A percentile compares a stretch with the other conserved stretches of the same genome.
These are phyloP conservation scores for Drosophila ficusphila DNA, from an alignment of 1,140 invertebrate species.

Conservation along the genomic window DNA sequence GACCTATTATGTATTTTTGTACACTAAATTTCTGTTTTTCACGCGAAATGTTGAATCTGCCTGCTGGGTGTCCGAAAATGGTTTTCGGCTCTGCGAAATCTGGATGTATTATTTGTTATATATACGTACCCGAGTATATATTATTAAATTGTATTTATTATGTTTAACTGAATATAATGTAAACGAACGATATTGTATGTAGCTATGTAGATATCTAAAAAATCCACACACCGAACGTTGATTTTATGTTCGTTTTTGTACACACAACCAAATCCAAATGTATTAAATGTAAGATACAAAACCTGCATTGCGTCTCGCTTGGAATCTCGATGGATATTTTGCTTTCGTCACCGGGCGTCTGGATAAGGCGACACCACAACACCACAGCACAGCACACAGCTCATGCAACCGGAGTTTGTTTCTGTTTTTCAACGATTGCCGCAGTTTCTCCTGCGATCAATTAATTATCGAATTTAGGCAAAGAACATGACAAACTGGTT, in stretches of 20 bases:
- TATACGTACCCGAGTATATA: slow-evolving; percentile 50
- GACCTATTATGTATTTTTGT: slow-evolving; percentile 59
- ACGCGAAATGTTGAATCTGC: slow-evolving; percentile 67
- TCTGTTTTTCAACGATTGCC: slow-evolving; percentile 14
- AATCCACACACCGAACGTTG: slow-evolving; percentile 55
- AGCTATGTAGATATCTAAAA: slow-evolving; percentile 74
- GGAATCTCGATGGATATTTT: slow-evolving; percentile 35
- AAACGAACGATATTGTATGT: slow-evolving; percentile 61
- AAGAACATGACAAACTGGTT: slow-evolving; percentile 75
- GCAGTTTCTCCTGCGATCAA: slow-evolving; percentile 53
- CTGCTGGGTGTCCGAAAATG: slow-evolving; percentile 30
- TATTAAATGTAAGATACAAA: slow-evolving; percentile 72
- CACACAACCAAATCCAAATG: slow-evolving; percentile 72
- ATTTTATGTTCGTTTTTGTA: slow-evolving; percentile 78
- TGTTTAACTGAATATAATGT: slow-evolving; percentile 69
- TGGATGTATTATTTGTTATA: slow-evolving; percentile 80
- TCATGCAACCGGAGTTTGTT: slow-evolving; percentile 20
- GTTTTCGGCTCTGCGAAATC: slow-evolving; percentile 37
- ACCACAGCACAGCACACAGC: too few species aligned
- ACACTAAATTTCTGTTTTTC: slow-evolving; percentile 37
- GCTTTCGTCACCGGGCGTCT: slow-evolving; percentile 21
- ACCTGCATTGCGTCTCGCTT: slow-evolving; percentile 9
- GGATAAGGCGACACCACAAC: slow-evolving; percentile 14
- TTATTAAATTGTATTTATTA: slow-evolving; percentile 76
- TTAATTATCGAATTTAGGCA: slow-evolving; percentile 68